Evolutionary conservation across 92 coral and sea anemone species (phyloP), one percentile per base, ranked within the genome.

Genomic region (Siderastrea radians): DNA sequence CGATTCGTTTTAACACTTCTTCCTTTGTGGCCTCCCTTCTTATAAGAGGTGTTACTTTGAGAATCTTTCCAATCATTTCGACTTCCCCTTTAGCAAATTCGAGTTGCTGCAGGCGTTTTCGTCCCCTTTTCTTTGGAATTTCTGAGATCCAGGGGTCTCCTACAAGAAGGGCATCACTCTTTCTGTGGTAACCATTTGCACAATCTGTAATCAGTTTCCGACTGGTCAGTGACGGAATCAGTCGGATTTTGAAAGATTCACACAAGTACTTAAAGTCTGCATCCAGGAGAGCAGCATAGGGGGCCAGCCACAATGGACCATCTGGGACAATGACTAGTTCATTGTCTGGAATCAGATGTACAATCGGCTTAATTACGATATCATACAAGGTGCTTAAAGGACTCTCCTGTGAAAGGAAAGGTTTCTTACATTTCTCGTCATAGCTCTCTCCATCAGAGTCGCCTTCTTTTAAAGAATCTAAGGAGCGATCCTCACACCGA

Each of bases 91-190:
- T 46, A 1, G 75, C 75, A 5, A 3, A 70, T 11, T 53, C 19
- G 6, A 70, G 75, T 5, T 13, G 75, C 2, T 5, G 26, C 0
- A 12, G 55, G 50, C 13, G 2, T 48, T 47, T 70, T 68, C 13
- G 14, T 2, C 53, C 74, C 7, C n/a, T 69, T 7, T 7, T 47
- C 6, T 46, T 13, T 5, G 53, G 10, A 44, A 69, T 52, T 69
- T 69, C 74, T 69, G 49, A 51, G 1, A 69, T 19, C 74, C 74
- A 69, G 8, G 74, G 74, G 46, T 69, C 74, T 47, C 74, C 74
- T 4, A 69, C 74, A 69, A 69, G 74, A 8, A 69, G 15, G 1
- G 74, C n/a, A 5, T 52, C 74, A 47, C 74, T 7, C 53, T 0
- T 4, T 2, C 26, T 45, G 17, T 69, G 74, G 47, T 11, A 47